Conservation (phyloP, 2,888 invertebrate species). For the Drosophila paramelanica region DNA sequence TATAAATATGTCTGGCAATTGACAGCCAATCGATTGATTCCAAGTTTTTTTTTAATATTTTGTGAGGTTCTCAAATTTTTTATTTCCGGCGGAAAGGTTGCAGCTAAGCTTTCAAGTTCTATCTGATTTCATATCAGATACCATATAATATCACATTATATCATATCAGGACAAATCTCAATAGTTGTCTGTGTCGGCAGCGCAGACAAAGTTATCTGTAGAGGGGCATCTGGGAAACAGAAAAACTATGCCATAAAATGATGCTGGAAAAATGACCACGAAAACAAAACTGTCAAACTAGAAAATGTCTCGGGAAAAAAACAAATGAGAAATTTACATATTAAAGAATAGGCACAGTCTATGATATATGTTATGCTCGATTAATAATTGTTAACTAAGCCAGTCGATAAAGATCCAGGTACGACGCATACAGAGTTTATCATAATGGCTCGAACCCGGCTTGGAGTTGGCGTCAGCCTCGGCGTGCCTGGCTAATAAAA, state of each 20-base stretch:
- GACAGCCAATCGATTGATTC: slow-evolving; percentile 45
- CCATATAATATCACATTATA: slow-evolving; percentile 31
- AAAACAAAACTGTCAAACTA: slow-evolving; percentile 40
- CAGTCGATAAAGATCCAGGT: slow-evolving; percentile 63
- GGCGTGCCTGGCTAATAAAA: slow-evolving; percentile 64
- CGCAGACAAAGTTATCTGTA: slow-evolving; percentile 64
- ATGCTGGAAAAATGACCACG: slow-evolving; percentile 55
- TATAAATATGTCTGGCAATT: slow-evolving; percentile 30
- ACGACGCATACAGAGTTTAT: slow-evolving; percentile 42
- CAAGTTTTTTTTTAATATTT: slow-evolving; percentile 1
- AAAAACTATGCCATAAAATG: slow-evolving; percentile 42
- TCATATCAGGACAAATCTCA: slow-evolving; percentile 34
- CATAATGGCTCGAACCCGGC: slow-evolving; percentile 35
- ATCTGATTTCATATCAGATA: slow-evolving; percentile 52
- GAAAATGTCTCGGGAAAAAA: slow-evolving; percentile 7
- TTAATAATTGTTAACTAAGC: slow-evolving; percentile 81
- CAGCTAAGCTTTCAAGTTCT: slow-evolving; percentile 45
- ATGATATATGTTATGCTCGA: slow-evolving; percentile 79
- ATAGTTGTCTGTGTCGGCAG: slow-evolving; percentile 45
- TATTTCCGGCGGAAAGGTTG: slow-evolving; percentile 57
- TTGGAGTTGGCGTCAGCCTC: slow-evolving; percentile 40
- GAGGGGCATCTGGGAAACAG: slow-evolving; percentile 34
- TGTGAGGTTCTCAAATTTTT: slow-evolving; percentile 31
- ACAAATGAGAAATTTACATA: slow-evolving; percentile 60
- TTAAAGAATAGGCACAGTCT: slow-evolving; percentile 42